Evolutionary conservation across 2,797 vertebrate species (phyloP).

Genomic region (Melanotaenia nigrans): DNA sequence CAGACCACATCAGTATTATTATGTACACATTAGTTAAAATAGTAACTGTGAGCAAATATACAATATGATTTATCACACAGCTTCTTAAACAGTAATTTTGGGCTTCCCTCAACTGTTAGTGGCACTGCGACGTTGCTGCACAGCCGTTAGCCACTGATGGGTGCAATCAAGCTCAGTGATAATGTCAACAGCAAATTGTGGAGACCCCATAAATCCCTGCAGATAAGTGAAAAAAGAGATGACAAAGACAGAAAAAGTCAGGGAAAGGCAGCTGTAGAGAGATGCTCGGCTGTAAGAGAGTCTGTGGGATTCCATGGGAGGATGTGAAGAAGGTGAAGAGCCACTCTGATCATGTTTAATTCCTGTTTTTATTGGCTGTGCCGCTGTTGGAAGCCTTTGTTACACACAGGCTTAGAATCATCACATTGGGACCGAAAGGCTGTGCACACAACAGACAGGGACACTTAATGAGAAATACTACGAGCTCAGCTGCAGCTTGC

Average conservation of each 20-base stretch:
- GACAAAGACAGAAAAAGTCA: slow-evolving; percentile 27
- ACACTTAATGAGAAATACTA: slow-evolving; percentile 58
- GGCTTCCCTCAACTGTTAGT: background rate
- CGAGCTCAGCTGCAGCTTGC: slow-evolving; percentile 19
- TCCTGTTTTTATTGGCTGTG: slow-evolving; percentile 59
- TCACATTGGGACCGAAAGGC: slow-evolving; percentile 37
- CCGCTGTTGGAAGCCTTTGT: slow-evolving; percentile 53
- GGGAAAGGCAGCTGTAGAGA: slow-evolving; percentile 11
- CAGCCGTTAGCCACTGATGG: slow-evolving; percentile 19
- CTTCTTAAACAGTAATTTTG: background rate
- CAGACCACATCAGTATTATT: background rate
- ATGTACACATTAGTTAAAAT: background rate
- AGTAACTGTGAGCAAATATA: background rate
- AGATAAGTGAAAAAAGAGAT: slow-evolving; percentile 27
- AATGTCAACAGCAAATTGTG: slow-evolving; percentile 34
- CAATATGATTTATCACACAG: background rate
- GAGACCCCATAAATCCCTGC: slow-evolving; percentile 11
- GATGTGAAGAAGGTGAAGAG: slow-evolving; percentile 49
- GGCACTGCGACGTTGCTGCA: background rate
- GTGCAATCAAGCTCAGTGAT: slow-evolving; percentile 40
- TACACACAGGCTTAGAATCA: slow-evolving; percentile 46
- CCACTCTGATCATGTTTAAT: slow-evolving; percentile 58
- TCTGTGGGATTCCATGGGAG: slow-evolving; percentile 1
- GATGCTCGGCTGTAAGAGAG: background rate
- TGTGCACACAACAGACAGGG: slow-evolving; percentile 55